phyloP scores from a whole-genome alignment of 2,797 vertebrate species.

The Dryobates pubescens region DNA sequence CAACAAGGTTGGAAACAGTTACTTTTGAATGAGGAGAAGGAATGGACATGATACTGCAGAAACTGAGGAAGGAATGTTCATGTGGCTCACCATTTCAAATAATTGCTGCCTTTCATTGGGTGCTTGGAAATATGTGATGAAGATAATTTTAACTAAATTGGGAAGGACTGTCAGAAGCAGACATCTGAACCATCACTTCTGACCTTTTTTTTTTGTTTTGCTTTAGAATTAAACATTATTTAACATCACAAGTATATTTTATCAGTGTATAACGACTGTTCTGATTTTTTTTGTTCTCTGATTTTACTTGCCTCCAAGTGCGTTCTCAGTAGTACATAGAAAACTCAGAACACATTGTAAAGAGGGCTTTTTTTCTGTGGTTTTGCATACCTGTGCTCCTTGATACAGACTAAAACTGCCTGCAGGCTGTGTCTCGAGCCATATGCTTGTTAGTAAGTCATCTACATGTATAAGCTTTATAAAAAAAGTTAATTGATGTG shows the following conservation, averaged over 20 bases:
- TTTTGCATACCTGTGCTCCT: slow-evolving; percentile 29
- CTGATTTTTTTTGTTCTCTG: slow-evolving; percentile 55
- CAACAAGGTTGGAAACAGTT: background rate
- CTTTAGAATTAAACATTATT: slow-evolving; percentile 23
- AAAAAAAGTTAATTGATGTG: slow-evolving; percentile 45
- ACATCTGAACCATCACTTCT: background rate
- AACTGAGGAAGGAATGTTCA: slow-evolving; percentile 23
- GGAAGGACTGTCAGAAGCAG: background rate
- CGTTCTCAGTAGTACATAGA: slow-evolving; percentile 41
- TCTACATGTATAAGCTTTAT: slow-evolving; percentile 28
- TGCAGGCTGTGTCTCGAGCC: background rate
- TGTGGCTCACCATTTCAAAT: slow-evolving; percentile 32
- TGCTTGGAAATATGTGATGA: background rate
- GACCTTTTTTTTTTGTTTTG: slow-evolving; percentile 30
- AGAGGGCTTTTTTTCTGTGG: background rate
- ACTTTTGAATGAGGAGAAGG: background rate
- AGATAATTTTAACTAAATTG: background rate
- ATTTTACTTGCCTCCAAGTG: slow-evolving; percentile 59
- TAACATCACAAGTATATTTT: slow-evolving; percentile 53
- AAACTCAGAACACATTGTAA: slow-evolving; percentile 52
- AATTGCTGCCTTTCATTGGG: background rate
- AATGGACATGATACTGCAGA: slow-evolving; percentile 40
- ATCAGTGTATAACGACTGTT: slow-evolving; percentile 1
- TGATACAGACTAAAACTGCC: slow-evolving; percentile 60
- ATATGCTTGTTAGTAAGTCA: background rate